These are phyloP conservation scores for Antheraea assamensis DNA, from an alignment of 2,888 invertebrate species.

Conservation along the genomic window DNA sequence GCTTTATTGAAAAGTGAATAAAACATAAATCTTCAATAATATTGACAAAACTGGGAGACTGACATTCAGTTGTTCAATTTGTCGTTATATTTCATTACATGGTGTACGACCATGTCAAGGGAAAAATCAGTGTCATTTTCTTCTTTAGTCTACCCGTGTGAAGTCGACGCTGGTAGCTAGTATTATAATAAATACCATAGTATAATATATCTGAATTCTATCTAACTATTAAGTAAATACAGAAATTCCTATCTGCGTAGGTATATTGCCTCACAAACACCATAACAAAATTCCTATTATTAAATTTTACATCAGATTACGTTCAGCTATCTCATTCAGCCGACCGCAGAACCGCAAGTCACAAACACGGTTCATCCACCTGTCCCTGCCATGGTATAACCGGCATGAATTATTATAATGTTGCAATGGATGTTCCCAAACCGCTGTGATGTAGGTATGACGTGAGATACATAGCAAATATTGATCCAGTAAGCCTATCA, in stretches of 20 bases:
- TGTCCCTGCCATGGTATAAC: slow-evolving; percentile 17
- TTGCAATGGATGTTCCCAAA: slow-evolving; percentile 13
- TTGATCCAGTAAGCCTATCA: neutral
- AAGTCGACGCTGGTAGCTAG: neutral
- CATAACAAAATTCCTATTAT: neutral
- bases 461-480: neutral
- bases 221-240: neutral
- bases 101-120: too few species aligned
- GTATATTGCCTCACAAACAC: neutral
- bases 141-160: too few species aligned
- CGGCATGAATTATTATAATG: slow-evolving; percentile 20
- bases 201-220: neutral
- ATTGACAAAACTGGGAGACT: too few species aligned
- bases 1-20: too few species aligned
- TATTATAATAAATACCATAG: neutral
- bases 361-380: slow-evolving; percentile 18
- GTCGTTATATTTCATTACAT: too few species aligned
- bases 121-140: too few species aligned
- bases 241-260: neutral
- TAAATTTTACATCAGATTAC: slow-evolving; percentile 1
- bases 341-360: slow-evolving; percentile 12
- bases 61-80: too few species aligned
- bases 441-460: slow-evolving; percentile 22
- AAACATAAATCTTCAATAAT: too few species aligned
- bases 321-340: neutral